phyloP scores from a whole-genome alignment of 2,113 vertebrate species.

The Macrotis lagotis region DNA sequence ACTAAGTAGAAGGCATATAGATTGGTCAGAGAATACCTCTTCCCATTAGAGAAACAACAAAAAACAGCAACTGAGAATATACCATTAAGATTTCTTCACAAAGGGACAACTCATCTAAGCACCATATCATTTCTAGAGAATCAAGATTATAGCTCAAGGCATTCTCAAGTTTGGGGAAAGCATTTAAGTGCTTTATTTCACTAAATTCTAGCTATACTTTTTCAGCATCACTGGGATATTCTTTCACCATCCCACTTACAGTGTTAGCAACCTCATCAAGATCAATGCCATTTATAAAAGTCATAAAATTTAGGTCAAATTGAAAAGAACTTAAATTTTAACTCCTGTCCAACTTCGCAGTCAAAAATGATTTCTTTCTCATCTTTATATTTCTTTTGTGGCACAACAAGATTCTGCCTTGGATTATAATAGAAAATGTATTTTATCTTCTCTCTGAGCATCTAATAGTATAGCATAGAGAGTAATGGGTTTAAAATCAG shows the following conservation, averaged over 20 bases:
- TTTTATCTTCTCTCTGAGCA: background rate
- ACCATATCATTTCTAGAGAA: background rate
- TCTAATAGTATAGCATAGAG: background rate
- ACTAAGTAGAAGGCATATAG: background rate
- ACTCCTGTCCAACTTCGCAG: background rate
- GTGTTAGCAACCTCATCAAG: background rate
- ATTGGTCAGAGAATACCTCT: background rate
- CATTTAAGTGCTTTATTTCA: background rate
- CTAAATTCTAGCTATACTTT: background rate
- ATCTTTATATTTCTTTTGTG: background rate
- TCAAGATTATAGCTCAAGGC: background rate
- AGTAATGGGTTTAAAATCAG: background rate
- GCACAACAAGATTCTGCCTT: background rate
- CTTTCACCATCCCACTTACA: background rate
- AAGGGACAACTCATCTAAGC: background rate
- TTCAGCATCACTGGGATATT: background rate
- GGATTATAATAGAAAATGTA: background rate
- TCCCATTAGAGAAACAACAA: background rate
- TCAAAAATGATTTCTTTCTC: background rate
- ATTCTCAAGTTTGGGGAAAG: background rate
- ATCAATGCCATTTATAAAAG: background rate
- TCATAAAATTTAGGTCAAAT: background rate
- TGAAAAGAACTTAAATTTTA: background rate
- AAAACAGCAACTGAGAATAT: background rate
- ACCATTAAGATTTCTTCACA: background rate